These are phyloP conservation scores for Dasypogon diadema DNA, from an alignment of 2,888 invertebrate species.

Conservation along the genomic window DNA sequence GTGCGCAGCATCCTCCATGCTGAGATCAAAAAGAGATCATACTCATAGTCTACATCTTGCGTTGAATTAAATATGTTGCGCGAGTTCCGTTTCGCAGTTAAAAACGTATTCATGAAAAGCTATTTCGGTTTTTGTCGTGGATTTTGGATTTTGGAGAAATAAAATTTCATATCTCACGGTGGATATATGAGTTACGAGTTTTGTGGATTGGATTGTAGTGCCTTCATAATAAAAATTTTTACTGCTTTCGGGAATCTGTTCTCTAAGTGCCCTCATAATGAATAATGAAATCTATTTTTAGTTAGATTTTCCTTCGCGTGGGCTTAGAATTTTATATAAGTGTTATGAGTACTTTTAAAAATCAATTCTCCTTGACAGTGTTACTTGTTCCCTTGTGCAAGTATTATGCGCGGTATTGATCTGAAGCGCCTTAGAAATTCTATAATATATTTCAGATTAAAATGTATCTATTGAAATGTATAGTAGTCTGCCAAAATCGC, in stretches of 20 bases:
- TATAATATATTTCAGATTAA: no score
- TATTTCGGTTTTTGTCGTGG: neutral
- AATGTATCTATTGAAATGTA: neutral
- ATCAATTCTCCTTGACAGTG: constrained; percentile 24
- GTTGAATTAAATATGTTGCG: constrained; percentile 25
- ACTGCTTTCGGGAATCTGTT: neutral
- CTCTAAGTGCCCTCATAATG: constrained; percentile 24
- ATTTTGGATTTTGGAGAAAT: neutral
- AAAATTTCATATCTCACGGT: neutral
- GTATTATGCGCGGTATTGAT: constrained; percentile 31
- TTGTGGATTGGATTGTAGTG: constrained; percentile 33
- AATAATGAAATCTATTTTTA: constrained; percentile 42
- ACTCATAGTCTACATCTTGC: constrained; percentile 29
- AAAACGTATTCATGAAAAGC: constrained; percentile 10
- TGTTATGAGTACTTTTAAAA: constrained; percentile 27
- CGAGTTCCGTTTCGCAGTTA: neutral
- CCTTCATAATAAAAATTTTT: constrained; percentile 24
- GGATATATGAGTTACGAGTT: constrained; percentile 12
- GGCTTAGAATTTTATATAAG: constrained; percentile 23
- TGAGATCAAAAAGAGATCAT: constrained; percentile 27
- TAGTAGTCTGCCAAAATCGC: constrained; percentile 33
- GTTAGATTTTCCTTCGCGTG: constrained; percentile 18
- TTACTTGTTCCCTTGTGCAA: constrained; percentile 16
- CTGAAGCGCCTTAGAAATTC: neutral
- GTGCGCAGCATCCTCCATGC: constrained; percentile 14